Percentiles rank a stretch among this genome's conserved stretches.
These are phyloP conservation scores for Caerostris extrusa DNA, from an alignment of 1,140 invertebrate genomes.

Conservation along the genomic window DNA sequence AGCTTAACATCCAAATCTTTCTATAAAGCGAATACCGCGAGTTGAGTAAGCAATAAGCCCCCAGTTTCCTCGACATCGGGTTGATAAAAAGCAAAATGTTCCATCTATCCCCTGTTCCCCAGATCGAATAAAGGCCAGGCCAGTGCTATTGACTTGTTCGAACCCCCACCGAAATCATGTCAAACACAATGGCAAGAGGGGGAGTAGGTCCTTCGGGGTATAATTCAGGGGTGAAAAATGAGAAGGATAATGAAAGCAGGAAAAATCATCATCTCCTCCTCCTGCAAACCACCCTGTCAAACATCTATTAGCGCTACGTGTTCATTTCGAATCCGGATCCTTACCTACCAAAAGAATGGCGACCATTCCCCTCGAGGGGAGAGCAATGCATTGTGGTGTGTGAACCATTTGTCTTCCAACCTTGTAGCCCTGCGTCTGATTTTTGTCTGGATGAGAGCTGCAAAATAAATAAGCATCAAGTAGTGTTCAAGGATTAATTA, in stretches of 20 bases:
- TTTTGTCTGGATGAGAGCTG: no score
- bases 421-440: no score
- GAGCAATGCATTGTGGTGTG: conserved; percentile 54
- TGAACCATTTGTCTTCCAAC: conserved; percentile 35
- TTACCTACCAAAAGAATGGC: background rate
- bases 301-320: conserved; percentile 72
- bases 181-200: conserved; percentile 32
- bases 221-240: conserved; percentile 69
- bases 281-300: conserved; percentile 72
- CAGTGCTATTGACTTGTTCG: conserved; percentile 58
- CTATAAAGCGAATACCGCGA: background rate
- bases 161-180: conserved; percentile 61
- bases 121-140: conserved; percentile 48
- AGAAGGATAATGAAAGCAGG: conserved; percentile 73
- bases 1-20: conserved; percentile 15
- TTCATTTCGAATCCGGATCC: conserved; percentile 68
- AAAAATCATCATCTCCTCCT: conserved; percentile 70
- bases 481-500: no score
- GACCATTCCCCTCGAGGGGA: conserved; percentile 15
- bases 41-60: conserved; percentile 25
- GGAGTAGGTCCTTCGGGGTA: conserved; percentile 46
- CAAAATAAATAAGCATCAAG: no score
- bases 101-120: background rate
- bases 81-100: conserved; percentile 20
- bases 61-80: background rate